phyloP scores from a whole-genome alignment of 2,888 invertebrate genomes.

The Melinaea menophilus region DNA sequence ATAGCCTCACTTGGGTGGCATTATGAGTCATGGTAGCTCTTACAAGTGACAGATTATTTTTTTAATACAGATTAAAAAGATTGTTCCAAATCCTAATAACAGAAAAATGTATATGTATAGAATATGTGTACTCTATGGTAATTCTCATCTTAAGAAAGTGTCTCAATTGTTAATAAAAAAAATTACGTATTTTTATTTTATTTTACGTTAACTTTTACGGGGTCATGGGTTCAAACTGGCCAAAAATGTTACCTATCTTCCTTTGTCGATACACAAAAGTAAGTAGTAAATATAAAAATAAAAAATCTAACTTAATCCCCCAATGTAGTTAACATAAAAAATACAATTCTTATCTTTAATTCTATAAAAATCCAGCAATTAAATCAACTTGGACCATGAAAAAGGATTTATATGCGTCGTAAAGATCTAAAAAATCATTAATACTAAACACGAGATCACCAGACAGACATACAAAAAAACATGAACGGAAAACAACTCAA shows the following conservation, averaged over 20 bases:
- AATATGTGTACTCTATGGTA: no score
- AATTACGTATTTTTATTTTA: no score
- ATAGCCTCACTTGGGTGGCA: slow-evolving; percentile 62
- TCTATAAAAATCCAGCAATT: slow-evolving; percentile 19
- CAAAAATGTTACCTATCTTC: no score
- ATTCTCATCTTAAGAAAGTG: no score
- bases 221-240: no score
- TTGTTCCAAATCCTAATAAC: slow-evolving; percentile 2
- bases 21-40: slow-evolving; percentile 60
- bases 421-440: slow-evolving; percentile 33
- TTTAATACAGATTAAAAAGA: slow-evolving; percentile 27
- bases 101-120: background rate
- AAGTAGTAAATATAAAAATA: no score
- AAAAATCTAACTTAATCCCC: no score
- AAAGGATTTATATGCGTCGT: slow-evolving; percentile 24
- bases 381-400: slow-evolving; percentile 21
- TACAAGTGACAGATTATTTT: slow-evolving; percentile 54
- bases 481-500: slow-evolving; percentile 66
- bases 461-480: slow-evolving; percentile 37
- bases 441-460: slow-evolving; percentile 33
- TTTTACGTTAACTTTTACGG: no score
- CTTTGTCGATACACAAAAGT: no score
- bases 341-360: slow-evolving; percentile 1
- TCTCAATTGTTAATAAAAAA: no score
- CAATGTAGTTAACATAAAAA: no score